Conservation (phyloP, 1,140 invertebrate genomes). For the Megalonaias nervosa region DNA sequence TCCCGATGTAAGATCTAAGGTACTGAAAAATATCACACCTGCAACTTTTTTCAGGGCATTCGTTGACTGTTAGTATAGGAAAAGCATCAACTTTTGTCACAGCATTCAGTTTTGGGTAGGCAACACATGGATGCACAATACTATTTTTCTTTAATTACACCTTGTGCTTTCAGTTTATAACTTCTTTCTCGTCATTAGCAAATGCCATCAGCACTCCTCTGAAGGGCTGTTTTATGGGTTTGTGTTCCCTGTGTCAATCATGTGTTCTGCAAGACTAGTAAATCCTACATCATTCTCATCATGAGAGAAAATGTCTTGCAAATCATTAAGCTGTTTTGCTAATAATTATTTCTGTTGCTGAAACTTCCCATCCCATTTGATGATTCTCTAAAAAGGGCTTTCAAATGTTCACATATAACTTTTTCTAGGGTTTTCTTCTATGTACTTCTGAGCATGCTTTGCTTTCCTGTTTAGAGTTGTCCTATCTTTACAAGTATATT, state of each 20-base stretch:
- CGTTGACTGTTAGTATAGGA: slow-evolving; percentile 7
- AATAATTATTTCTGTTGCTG: background rate
- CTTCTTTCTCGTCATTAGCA: slow-evolving; percentile 8
- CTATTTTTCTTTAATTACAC: slow-evolving; percentile 20
- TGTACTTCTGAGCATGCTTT: background rate
- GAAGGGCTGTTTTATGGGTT: slow-evolving; percentile 7
- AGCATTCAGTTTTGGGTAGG: slow-evolving; percentile 6
- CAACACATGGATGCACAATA: slow-evolving; percentile 5
- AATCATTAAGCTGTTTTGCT: background rate
- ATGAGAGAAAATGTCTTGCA: too few species aligned
- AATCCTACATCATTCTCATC: too few species aligned
- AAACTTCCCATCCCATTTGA: background rate
- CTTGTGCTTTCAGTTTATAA: slow-evolving; percentile 1
- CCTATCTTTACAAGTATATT: background rate
- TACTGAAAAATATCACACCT: slow-evolving; percentile 5
- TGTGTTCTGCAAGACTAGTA: too few species aligned
- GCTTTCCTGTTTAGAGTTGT: background rate
- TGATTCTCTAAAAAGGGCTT: slow-evolving; percentile 3
- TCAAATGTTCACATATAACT: slow-evolving; percentile 12
- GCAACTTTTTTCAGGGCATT: slow-evolving; percentile 14
- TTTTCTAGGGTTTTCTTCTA: too few species aligned
- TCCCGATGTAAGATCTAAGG: slow-evolving; percentile 6
- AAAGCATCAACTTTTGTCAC: too few species aligned
- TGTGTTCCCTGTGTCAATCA: slow-evolving; percentile 12
- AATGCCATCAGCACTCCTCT: background rate